phyloP scores from a whole-genome alignment of 2,797 vertebrate genomes.

The Remorina albescens region DNA sequence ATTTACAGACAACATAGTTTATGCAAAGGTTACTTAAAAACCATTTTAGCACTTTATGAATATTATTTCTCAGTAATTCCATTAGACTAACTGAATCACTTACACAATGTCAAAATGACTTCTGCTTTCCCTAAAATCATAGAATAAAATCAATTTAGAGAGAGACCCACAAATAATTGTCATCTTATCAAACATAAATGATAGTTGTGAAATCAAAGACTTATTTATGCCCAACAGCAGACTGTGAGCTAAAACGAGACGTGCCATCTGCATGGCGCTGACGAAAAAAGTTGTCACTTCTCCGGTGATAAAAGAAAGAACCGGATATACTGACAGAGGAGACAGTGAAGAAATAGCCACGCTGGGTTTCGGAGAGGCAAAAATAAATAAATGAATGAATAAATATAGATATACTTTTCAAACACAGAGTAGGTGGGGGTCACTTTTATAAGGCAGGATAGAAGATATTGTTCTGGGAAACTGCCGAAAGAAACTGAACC shows the following conservation, averaged over 20 bases:
- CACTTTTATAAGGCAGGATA: conserved; percentile 24
- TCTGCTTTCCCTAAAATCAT: conserved; percentile 25
- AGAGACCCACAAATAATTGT: conserved; percentile 37
- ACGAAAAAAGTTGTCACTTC: conserved; percentile 75
- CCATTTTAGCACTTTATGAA: neutral
- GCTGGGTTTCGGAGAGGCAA: conserved; percentile 35
- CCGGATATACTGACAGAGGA: conserved; percentile 54
- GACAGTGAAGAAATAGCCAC: conserved; percentile 49
- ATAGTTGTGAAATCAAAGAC: conserved; percentile 59
- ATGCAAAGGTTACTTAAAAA: neutral
- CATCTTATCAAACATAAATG: conserved; percentile 62
- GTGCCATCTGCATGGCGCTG: conserved; percentile 62
- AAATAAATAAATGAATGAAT: conserved; percentile 72
- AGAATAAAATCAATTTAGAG: conserved; percentile 29
- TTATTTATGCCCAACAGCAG: conserved; percentile 69
- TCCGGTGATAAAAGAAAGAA: conserved; percentile 71
- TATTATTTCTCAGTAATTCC: neutral
- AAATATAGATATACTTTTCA: conserved; percentile 76
- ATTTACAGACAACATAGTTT: neutral
- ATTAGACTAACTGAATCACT: conserved; percentile 17
- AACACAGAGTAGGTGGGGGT: conserved; percentile 51
- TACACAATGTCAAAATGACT: conserved; percentile 15
- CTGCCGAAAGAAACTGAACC: conserved; percentile 39
- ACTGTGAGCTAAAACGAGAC: conserved; percentile 69
- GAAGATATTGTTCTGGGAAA: conserved; percentile 39